Evolutionary conservation across 2,888 invertebrate genomes (phyloP).

Genomic region (Mesorhabditis belari): DNA sequence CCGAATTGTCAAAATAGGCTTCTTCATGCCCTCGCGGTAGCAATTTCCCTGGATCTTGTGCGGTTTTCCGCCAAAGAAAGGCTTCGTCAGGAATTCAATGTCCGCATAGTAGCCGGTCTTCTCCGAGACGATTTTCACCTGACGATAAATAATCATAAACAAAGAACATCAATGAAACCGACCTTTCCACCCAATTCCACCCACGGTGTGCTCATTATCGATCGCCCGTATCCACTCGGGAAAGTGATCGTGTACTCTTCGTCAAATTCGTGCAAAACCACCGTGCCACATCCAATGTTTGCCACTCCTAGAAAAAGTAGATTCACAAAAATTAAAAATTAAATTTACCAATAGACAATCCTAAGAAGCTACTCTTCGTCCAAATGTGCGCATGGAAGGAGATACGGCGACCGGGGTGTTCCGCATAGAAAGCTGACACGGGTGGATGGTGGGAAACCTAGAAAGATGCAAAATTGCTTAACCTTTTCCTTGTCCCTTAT

Average conservation of each 20-base stretch:
- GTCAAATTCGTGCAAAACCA: slow-evolving; percentile 74
- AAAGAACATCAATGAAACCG: slow-evolving; percentile 37
- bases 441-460: slow-evolving; percentile 94
- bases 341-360: slow-evolving; percentile 66
- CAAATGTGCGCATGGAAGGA: slow-evolving; percentile 91
- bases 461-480: not conserved
- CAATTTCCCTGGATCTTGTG: slow-evolving; percentile 43
- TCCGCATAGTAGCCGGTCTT: slow-evolving; percentile 84
- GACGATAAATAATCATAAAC: not conserved
- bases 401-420: slow-evolving; percentile 81
- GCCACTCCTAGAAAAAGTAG: slow-evolving; percentile 65
- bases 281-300: slow-evolving; percentile 86
- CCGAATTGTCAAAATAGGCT: slow-evolving; percentile 43
- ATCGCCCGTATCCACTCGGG: slow-evolving; percentile 94
- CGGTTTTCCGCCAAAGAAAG: slow-evolving; percentile 50
- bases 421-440: slow-evolving; percentile 97
- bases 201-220: slow-evolving; percentile 95
- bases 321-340: not conserved
- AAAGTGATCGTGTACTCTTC: slow-evolving; percentile 93
- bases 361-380: slow-evolving; percentile 98
- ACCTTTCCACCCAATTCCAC: slow-evolving; percentile 93
- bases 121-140: slow-evolving; percentile 76
- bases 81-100: slow-evolving; percentile 88
- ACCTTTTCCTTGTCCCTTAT: not conserved
- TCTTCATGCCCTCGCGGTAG: slow-evolving; percentile 40